Evolutionary conservation across 2,113 vertebrate species (phyloP).

Genomic region (Tachysurus fulvidraco): DNA sequence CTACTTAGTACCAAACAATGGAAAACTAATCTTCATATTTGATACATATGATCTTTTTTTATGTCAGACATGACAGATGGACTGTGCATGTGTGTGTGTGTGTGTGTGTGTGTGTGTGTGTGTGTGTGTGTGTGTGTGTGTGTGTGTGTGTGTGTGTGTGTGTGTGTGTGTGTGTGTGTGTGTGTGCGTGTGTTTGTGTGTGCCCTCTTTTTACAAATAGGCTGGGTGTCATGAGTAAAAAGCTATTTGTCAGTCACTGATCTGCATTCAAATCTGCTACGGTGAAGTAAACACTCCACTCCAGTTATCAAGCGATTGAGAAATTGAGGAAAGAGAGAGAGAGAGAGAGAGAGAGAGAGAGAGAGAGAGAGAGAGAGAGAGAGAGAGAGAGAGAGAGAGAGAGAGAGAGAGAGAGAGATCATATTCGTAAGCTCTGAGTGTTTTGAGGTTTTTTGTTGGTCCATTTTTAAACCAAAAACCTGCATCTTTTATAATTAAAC

Average conservation of each 20-base stretch:
- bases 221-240: constrained; percentile 12
- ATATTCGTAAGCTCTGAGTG: not conserved
- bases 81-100: not conserved
- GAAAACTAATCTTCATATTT: constrained; percentile 6
- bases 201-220: constrained; percentile 21
- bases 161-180: constrained; percentile 5
- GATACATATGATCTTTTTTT: not conserved
- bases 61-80: not conserved
- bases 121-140: not conserved
- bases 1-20: not conserved
- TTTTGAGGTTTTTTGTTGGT: no score
- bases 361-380: not conserved
- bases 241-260: constrained; percentile 39
- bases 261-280: constrained; percentile 36
- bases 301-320: constrained; percentile 11
- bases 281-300: constrained; percentile 37
- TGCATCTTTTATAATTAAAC: not conserved
- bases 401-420: not conserved
- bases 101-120: not conserved
- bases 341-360: not conserved
- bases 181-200: not conserved
- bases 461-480: not conserved
- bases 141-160: not conserved
- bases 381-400: not conserved
- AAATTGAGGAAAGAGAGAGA: not conserved